A percentile compares a stretch with the other conserved stretches of the same genome.
These are phyloP conservation scores for Ditylenchus weischeri DNA, from an alignment of 2,888 invertebrate genomes.

Conservation along the genomic window DNA sequence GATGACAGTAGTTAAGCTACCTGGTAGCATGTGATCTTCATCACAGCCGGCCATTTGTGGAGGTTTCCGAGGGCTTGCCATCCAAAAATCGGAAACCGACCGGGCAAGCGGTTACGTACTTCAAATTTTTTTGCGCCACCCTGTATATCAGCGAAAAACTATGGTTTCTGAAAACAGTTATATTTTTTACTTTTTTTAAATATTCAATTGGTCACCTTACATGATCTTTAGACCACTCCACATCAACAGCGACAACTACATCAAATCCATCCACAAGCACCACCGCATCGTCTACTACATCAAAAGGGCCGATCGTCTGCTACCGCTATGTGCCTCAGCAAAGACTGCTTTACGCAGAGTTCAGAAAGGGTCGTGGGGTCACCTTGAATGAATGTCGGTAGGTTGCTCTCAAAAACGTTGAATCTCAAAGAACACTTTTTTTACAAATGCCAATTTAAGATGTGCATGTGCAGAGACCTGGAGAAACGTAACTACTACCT, in stretches of 20 bases:
- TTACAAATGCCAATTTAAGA: slow-evolving; percentile 17
- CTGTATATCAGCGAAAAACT: too few species aligned
- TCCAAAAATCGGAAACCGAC: too few species aligned
- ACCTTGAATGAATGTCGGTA: slow-evolving; percentile 49
- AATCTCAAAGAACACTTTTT: not conserved
- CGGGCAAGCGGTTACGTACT: too few species aligned
- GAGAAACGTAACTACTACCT: slow-evolving; percentile 12
- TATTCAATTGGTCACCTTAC: not conserved
- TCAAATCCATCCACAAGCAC: slow-evolving; percentile 9
- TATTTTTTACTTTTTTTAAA: not conserved
- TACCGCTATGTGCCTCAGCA: slow-evolving; percentile 47
- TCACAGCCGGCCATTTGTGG: too few species aligned
- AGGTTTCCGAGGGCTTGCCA: too few species aligned
- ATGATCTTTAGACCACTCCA: not conserved
- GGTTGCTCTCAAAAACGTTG: not conserved
- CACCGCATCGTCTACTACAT: slow-evolving; percentile 14
- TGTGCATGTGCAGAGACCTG: slow-evolving; percentile 41
- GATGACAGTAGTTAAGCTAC: too few species aligned
- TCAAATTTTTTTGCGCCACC: too few species aligned
- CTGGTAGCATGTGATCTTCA: too few species aligned
- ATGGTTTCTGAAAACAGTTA: too few species aligned
- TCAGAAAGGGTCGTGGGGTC: slow-evolving; percentile 36
- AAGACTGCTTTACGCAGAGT: slow-evolving; percentile 45
- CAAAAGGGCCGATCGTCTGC: slow-evolving; percentile 34
- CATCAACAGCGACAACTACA: not conserved